Base-by-base conservation (phyloP, 2,113 vertebrate species). In the Alosa alosa region DNA sequence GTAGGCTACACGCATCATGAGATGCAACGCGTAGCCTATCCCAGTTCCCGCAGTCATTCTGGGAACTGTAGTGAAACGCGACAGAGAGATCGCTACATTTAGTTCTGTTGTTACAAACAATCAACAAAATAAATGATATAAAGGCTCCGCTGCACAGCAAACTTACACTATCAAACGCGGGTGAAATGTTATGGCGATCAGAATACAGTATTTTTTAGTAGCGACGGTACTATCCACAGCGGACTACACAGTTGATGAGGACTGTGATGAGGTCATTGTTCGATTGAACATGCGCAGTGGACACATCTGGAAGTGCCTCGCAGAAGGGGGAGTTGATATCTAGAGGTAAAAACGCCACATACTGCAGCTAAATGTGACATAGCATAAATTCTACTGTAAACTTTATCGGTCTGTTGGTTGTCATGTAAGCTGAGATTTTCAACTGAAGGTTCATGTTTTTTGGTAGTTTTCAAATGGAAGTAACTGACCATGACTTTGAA, bases 321-420 rank as follows among this genome's bases (percentile, higher is more conserved):
- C 72, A 41, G 72, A 78, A 78, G 72, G 72, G 55, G 72, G 72
- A 78, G 72, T 78, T 78, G 72, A 78, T 78, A 78, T 78, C 72
- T 39, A 5, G 72, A 78, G 72, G 72, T 78, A 78, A 78, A 78
- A 78, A 78, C 72, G 72, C 72, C 72, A 78, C 72, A 31, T 15
- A 78, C 72, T 78, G 39, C 36, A 78, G 72, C 72, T 78, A 78
- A 78, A 78, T 78, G 72, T 78, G 72, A 78, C 72, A 17, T 78
- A 78, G 72, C 72, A 39, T 39, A 17, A 15, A 36, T 78, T 17
- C 10, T 78, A 78, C 31, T 39, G 72, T 78, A 78, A 39, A 15
- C 72, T 25, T 6, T 25, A 25, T 64, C 20, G 20, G 22, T 0
- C 72, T 78, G 72, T 15, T 39, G 11, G 3, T 36, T 78, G 25